A percentile compares a stretch with the other conserved stretches of the same genome.
phyloP scores from a whole-genome alignment of 2,888 invertebrate species.

The Synanthedon myopaeformis region DNA sequence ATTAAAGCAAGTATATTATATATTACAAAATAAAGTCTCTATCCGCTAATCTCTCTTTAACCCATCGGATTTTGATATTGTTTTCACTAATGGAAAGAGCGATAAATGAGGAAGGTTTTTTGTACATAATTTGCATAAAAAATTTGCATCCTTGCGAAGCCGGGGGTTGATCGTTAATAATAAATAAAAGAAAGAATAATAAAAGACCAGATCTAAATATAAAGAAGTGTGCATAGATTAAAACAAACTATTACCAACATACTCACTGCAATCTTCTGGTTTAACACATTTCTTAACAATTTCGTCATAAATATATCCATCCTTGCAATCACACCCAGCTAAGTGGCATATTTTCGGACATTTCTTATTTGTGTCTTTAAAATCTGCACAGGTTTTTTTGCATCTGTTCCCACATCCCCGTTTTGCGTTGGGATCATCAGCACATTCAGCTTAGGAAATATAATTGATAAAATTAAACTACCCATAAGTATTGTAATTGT shows the following conservation, averaged over 20 bases:
- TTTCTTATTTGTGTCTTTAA: constrained; percentile 3
- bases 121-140: too few species aligned
- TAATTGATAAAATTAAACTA: not conserved
- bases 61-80: too few species aligned
- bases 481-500: not conserved
- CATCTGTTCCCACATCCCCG: constrained; percentile 6
- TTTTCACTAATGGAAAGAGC: too few species aligned
- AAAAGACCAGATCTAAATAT: too few species aligned
- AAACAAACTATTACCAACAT: not conserved
- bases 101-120: too few species aligned
- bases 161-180: too few species aligned
- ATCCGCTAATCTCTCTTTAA: too few species aligned
- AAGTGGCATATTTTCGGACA: constrained; percentile 1
- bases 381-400: constrained; percentile 6
- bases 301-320: constrained; percentile 7
- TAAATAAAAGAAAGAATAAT: too few species aligned
- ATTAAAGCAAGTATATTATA: too few species aligned
- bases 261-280: constrained; percentile 7
- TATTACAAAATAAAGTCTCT: too few species aligned
- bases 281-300: constrained; percentile 5
- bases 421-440: constrained; percentile 5
- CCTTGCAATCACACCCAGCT: constrained; percentile 6
- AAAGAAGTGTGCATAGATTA: too few species aligned
- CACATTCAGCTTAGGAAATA: constrained; percentile 2
- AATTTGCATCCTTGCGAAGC: too few species aligned